Evolutionary conservation across 2,113 vertebrate genomes (phyloP), one percentile per base, ranked within the genome.

Genomic region (Percina caprodes): DNA sequence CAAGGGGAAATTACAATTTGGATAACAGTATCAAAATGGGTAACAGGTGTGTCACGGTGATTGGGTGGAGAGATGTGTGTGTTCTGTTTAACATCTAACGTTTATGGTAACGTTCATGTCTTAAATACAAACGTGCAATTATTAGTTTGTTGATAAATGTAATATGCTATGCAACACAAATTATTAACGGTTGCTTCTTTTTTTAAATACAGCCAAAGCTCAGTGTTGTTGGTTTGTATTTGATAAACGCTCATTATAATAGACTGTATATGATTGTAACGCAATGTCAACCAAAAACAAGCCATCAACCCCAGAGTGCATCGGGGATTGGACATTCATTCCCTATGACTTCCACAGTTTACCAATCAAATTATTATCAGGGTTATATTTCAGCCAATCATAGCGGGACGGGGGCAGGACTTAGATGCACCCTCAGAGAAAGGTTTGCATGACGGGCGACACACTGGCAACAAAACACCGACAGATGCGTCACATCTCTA

Each of bases 341-440:
- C 60, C 10, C 19, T n/a, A 18, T 10, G 16, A 11, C 3, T 6
- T 0, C 30, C 15, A 16, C 10, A 10, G 0, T 45, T 18, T 19
- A 26, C 77, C 84, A 82, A 82, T 86, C 33, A 74, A 9, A 13
- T 16, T 5, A 0, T 11, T 4, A 1, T 4, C 9, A 1, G 1
- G 6, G 4, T 24, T 30, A 2, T 0, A 0, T 4, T 21, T 85
- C 3, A 69, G 16, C 82, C 90, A 88, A 87, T 88, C 84, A 52
- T 9, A 23, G 11, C 15, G 0, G 52, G 9, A 2, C 18, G 59
- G 16, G 14, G 84, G 84, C 42, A 70, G 79, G 49, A 0, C 45
- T 23, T 42, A 6, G 0, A 2, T 5, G 6, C 6, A 35, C 0
- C 45, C 42, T 16, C 12, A 49, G 1, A 1, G 0, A 16, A 10